These are phyloP conservation scores for Clarias pachynema DNA, from an alignment of 2,797 vertebrate genomes.

Conservation along the genomic window DNA sequence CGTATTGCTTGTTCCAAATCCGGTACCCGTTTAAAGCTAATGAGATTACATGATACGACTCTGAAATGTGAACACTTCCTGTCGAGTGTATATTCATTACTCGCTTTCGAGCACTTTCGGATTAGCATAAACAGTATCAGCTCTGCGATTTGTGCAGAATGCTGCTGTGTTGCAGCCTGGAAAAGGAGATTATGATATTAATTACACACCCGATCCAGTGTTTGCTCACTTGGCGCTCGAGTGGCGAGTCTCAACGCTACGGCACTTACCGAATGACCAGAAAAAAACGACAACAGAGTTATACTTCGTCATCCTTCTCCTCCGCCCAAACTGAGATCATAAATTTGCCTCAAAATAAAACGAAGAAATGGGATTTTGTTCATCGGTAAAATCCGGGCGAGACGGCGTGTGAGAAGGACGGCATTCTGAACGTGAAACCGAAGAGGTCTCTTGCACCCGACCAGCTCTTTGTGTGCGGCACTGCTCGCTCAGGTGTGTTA, in stretches of 20 bases:
- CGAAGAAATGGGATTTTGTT: background rate
- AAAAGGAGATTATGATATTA: constrained; percentile 51
- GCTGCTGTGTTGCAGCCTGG: constrained; percentile 27
- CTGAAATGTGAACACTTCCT: constrained; percentile 25
- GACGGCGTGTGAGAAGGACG: background rate
- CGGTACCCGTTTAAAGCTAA: constrained; percentile 11
- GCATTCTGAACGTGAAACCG: background rate
- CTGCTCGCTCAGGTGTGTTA: constrained; percentile 44
- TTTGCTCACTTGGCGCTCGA: constrained; percentile 28
- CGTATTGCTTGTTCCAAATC: constrained; percentile 17
- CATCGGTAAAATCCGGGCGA: background rate
- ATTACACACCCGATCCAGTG: constrained; percentile 47
- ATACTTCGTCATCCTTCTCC: constrained; percentile 24
- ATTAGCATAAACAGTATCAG: constrained; percentile 31
- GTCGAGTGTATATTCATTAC: constrained; percentile 23
- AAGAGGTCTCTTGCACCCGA: background rate
- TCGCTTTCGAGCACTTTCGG: constrained; percentile 16
- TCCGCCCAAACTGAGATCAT: constrained; percentile 16
- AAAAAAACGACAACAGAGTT: constrained; percentile 41
- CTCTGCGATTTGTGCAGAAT: constrained; percentile 36
- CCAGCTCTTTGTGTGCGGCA: background rate
- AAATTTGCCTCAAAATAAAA: background rate
- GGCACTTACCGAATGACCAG: constrained; percentile 53
- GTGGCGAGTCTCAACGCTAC: constrained; percentile 14
- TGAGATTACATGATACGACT: constrained; percentile 24